phyloP scores from a whole-genome alignment of 2,888 invertebrate species.

The Mythimna loreyi region DNA sequence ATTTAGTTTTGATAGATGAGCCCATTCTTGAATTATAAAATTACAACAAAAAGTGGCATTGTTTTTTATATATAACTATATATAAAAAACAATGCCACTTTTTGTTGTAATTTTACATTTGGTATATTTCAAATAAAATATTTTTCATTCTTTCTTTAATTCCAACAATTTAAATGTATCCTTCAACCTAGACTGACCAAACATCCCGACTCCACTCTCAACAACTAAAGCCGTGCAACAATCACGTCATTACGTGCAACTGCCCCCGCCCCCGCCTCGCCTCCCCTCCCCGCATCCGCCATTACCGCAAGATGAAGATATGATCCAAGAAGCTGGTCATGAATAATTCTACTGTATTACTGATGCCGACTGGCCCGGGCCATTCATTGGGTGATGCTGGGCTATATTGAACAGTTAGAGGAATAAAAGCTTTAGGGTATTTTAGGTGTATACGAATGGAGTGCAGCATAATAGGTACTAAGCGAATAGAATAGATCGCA shows the following conservation, averaged over 20 bases:
- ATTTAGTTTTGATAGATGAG: no score
- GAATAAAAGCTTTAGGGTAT: not conserved
- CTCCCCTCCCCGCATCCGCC: constrained; percentile 16
- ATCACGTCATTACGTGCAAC: constrained; percentile 55
- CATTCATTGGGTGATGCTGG: constrained; percentile 48
- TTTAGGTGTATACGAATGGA: not conserved
- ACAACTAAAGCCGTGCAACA: constrained; percentile 44
- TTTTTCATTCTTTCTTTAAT: no score
- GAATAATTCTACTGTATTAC: constrained; percentile 74
- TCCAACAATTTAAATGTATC: no score
- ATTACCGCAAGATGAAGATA: constrained; percentile 63
- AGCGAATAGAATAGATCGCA: no score
- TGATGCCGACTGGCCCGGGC: constrained; percentile 49
- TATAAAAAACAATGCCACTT: no score
- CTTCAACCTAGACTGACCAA: no score
- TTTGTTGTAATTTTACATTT: no score
- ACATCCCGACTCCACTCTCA: not conserved
- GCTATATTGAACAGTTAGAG: constrained; percentile 51
- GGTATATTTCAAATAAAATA: no score
- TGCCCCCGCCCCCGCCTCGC: not conserved
- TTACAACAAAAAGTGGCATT: no score
- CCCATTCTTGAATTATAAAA: no score
- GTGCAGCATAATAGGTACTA: no score
- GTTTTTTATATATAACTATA: no score
- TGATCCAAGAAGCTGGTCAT: constrained; percentile 65